Evolutionary conservation across 2,113 vertebrate species (phyloP).

Genomic region (Tetraodon nigroviridis): DNA sequence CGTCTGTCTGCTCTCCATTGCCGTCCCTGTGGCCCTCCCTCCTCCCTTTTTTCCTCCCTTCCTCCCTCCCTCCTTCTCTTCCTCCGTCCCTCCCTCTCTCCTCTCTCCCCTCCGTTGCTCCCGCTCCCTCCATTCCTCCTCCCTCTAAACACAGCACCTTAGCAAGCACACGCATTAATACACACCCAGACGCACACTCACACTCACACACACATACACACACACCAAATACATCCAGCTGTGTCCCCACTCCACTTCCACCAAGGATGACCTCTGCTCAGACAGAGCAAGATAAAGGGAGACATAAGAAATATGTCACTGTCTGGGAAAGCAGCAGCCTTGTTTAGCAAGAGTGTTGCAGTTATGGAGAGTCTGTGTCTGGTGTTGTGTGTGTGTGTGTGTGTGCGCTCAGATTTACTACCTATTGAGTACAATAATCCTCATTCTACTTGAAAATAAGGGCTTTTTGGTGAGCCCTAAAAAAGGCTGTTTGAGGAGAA

Average conservation of each 20-base stretch:
- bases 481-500: too few species aligned
- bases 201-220: slow-evolving; percentile 31
- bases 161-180: slow-evolving; percentile 8
- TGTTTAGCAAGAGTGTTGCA: too few species aligned
- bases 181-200: slow-evolving; percentile 45
- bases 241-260: slow-evolving; percentile 74
- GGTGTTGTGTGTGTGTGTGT: too few species aligned
- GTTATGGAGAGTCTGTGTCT: too few species aligned
- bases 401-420: too few species aligned
- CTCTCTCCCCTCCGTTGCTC: slow-evolving; percentile 66
- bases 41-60: slow-evolving; percentile 63
- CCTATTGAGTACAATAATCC: too few species aligned
- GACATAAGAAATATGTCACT: too few species aligned
- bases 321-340: too few species aligned
- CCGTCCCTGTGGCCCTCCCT: slow-evolving; percentile 70
- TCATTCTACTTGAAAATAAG: too few species aligned
- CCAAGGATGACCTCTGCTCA: slow-evolving; percentile 75
- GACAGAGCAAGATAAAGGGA: slow-evolving; percentile 51
- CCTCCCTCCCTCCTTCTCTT: slow-evolving; percentile 70
- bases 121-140: slow-evolving; percentile 68
- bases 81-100: slow-evolving; percentile 67
- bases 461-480: too few species aligned
- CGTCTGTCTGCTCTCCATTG: slow-evolving; percentile 76
- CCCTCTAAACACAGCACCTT: slow-evolving; percentile 61
- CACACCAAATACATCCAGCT: slow-evolving; percentile 75